Evolutionary conservation across 2,888 invertebrate genomes (phyloP), one percentile per base, ranked within the genome.

Genomic region (Elmis aenea): DNA sequence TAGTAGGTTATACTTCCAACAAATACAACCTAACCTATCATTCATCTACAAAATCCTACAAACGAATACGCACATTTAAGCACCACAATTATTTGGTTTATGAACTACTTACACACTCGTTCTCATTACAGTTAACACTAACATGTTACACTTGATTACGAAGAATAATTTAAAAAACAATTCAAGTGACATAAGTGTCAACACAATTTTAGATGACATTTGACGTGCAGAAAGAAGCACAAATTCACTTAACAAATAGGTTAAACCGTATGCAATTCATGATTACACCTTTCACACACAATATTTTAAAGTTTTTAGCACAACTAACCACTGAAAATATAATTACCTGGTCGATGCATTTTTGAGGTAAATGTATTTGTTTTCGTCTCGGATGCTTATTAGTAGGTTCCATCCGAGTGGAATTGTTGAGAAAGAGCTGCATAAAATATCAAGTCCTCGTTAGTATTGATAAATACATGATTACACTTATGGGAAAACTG

Each of bases 171-270:
- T 20, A 30, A 33, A 61, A 33, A 32, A 31, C 26, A 28, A 37
- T 36, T 42, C 37, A 51, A 48, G 51, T 64, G 62, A 63, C 62
- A 64, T 64, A 66, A 64, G 62, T 67, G 66, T 67, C 66, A 67
- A 64, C 58, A 62, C 59, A 59, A 59, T 61, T 58, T 54, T 50
- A 54, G 54, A 52, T 59, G 60, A 60, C 61, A 63, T 59, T 60
- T 62, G 57, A 59, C 56, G 54, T 57, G 49, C 50, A 57, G 53
- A 58, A 52, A 54, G 51, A 57, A 55, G 57, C 51, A 45, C 50
- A 54, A 51, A 54, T 55, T 51, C 30, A 18, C 43, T 40, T 28
- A 41, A 27, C 33, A 45, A 48, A 44, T 33, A 41, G 29, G 36
- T 31, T 34, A 46, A 6, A 5, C 18, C 8, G 5, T 18, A 18